These are phyloP conservation scores for Stictonetta naevosa DNA, from an alignment of 2,113 vertebrate species.

Conservation along the genomic window DNA sequence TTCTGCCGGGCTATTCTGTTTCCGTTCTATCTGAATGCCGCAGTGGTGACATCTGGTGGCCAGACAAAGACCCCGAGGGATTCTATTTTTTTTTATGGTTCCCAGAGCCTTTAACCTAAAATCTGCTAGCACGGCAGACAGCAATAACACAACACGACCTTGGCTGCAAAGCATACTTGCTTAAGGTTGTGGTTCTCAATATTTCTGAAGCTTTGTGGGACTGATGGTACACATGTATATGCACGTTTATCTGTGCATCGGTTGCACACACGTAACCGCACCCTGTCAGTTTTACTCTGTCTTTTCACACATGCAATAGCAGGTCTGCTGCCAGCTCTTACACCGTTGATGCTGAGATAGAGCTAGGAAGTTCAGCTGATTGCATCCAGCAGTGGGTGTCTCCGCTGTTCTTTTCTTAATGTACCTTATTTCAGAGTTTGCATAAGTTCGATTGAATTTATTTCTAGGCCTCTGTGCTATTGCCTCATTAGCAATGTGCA, in stretches of 20 bases:
- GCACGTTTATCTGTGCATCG: background rate
- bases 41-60: background rate
- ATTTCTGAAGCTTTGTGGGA: background rate
- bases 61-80: no score
- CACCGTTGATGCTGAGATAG: background rate
- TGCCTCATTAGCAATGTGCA: background rate
- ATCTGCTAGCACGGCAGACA: background rate
- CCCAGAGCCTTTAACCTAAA: background rate
- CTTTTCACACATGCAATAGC: background rate
- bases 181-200: background rate
- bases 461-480: background rate
- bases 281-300: background rate
- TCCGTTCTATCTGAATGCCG: background rate
- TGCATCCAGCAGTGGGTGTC: background rate
- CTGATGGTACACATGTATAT: background rate
- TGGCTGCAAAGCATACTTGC: background rate
- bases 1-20: background rate
- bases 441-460: background rate
- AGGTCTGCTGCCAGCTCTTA: background rate
- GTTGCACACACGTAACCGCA: fast-evolving
- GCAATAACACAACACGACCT: background rate
- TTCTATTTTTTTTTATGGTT: background rate
- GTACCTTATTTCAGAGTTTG: background rate
- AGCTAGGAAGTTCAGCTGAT: background rate
- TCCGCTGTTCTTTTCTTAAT: background rate